phyloP scores from a whole-genome alignment of 2,888 invertebrate species.

The Plutella xylostella region DNA sequence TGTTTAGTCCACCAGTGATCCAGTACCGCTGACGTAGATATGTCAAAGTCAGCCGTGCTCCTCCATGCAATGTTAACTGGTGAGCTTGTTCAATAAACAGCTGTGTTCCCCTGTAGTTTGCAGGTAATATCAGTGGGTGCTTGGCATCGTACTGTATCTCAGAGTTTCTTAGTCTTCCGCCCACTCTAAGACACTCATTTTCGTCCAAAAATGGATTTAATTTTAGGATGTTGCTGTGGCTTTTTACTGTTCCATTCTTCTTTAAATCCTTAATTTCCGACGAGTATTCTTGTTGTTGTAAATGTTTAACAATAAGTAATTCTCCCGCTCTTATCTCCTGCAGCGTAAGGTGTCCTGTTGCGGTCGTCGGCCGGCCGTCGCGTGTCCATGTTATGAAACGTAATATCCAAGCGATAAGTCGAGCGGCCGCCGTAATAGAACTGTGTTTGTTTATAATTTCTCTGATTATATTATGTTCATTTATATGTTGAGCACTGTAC shows the following conservation, averaged over 20 bases:
- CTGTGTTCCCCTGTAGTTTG: neutral
- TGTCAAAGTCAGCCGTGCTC: neutral
- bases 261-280: neutral
- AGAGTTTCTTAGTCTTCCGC: constrained; percentile 3
- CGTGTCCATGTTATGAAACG: neutral
- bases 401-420: neutral
- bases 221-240: neutral
- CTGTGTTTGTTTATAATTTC: no score
- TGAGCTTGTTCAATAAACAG: constrained; percentile 3
- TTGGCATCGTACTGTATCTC: constrained; percentile 1
- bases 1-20: constrained; percentile 5
- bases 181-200: constrained; percentile 1
- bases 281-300: neutral
- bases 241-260: neutral
- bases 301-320: neutral
- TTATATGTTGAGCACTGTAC: neutral
- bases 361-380: neutral
- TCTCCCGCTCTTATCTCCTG: no score
- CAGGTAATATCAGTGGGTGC: constrained; percentile 4
- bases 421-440: no score
- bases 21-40: constrained; percentile 7
- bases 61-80: constrained; percentile 1
- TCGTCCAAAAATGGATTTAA: constrained; percentile 5
- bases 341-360: neutral
- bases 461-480: neutral